phyloP scores from a whole-genome alignment of 2,888 invertebrate species.

The Tortrix viridana region DNA sequence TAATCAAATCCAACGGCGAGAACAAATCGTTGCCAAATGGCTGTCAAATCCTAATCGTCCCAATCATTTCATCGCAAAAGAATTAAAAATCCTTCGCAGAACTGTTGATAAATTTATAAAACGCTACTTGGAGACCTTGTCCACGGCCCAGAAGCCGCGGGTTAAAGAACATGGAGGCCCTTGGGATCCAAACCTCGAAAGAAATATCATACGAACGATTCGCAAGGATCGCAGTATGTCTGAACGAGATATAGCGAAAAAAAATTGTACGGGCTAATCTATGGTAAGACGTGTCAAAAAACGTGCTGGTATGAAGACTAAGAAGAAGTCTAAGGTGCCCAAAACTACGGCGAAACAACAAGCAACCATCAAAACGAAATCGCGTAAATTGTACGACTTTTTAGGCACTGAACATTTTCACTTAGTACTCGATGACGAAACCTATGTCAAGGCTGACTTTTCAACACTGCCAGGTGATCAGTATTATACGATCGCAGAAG shows the following conservation, averaged over 20 bases:
- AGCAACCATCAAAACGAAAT: conserved; percentile 3
- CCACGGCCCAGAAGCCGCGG: too few relatives aligned
- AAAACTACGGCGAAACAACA: conserved; percentile 7
- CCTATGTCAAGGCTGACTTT: conserved; percentile 1
- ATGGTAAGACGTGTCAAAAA: not conserved
- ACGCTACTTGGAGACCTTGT: too few relatives aligned
- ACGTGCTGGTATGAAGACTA: conserved; percentile 4
- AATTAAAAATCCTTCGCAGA: not conserved
- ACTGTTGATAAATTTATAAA: not conserved
- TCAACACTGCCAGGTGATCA: not conserved
- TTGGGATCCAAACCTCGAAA: too few relatives aligned
- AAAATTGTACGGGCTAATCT: not conserved
- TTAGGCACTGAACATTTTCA: conserved; percentile 6
- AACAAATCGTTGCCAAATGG: conserved; percentile 3
- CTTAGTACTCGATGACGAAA: conserved; percentile 6
- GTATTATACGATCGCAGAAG: not conserved
- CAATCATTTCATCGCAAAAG: conserved; percentile 3
- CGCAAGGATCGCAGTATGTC: conserved; percentile 4
- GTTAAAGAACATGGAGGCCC: too few relatives aligned
- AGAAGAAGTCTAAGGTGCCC: not conserved
- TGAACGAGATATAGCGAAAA: conserved; percentile 2
- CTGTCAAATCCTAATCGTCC: conserved; percentile 4
- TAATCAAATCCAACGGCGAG: too few relatives aligned
- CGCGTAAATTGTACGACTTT: conserved; percentile 7
- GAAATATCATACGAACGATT: too few relatives aligned